Conservation (phyloP, 2,113 vertebrate genomes). For the Eubucco bourcierii region DNA sequence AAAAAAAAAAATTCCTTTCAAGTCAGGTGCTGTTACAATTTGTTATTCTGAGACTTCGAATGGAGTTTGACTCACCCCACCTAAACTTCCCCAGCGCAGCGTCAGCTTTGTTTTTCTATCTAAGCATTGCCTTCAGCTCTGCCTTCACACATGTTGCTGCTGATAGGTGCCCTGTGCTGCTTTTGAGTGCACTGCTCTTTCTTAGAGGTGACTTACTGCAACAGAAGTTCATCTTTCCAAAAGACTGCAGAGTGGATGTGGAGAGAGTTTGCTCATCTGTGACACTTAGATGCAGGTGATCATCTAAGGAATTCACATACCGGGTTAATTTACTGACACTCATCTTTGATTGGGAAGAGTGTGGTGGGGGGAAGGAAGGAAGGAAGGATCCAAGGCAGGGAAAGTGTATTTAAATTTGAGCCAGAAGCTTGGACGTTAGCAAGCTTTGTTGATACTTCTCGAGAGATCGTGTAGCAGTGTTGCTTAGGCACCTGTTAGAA, state of each 20-base stretch:
- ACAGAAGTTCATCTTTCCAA: not conserved
- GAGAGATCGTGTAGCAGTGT: not conserved
- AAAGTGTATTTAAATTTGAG: not conserved
- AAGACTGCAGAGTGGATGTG: not conserved
- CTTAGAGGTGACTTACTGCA: not conserved
- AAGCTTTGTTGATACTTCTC: not conserved
- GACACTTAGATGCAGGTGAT: not conserved
- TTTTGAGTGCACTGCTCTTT: not conserved
- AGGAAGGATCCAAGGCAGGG: not conserved
- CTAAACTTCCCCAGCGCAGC: not conserved
- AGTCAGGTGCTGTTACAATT: not conserved
- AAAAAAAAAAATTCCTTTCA: not conserved
- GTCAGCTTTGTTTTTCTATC: not conserved
- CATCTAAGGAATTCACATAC: not conserved
- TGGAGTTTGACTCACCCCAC: not conserved
- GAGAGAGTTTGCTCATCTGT: not conserved
- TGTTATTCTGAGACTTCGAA: not conserved
- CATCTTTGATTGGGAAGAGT: not conserved
- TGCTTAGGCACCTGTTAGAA: not conserved
- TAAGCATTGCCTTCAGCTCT: constrained; percentile 9
- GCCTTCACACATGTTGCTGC: not conserved
- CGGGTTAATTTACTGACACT: not conserved
- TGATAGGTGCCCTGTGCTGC: not conserved
- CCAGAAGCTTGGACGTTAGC: not conserved
- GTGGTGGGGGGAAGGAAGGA: not conserved